Evolutionary conservation across 2,888 invertebrate species (phyloP), one percentile per base, ranked within the genome.

Genomic region (Pandemis cinnamomeana): DNA sequence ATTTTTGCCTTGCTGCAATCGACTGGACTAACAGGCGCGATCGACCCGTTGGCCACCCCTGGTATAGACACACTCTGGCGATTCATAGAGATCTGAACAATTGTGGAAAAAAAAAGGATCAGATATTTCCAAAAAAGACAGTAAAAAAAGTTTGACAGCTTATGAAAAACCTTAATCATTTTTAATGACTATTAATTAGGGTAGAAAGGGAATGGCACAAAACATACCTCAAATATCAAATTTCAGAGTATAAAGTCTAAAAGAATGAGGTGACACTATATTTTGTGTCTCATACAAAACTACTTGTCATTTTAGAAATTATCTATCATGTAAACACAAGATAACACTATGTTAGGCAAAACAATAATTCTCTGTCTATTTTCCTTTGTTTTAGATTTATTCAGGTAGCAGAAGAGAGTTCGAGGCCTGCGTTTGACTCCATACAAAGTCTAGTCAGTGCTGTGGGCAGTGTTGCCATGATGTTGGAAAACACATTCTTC

Each of bases 401-500:
- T 68, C 97, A 98, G 87, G 95, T 97, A 84, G 99, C 98, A 0
- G 98, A 99, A 89, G 98, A 98, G 81, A 97, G 96, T 82, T 98
- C 99, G 0, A 95, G 99, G 63, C 97, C 97, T 72, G 98, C 99
- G 7, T 99, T 99, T 89, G 97, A 99, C 83, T 98, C 98, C 13
- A 98, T 99, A 79, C 99, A 99, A 89, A 97, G 98, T 69, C 95
- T 99, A 27, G 98, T 99, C 2, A 96, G 97, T 80, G 98, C 99
- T 0, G 97, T 99, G 79, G 97, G 97, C 20, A 99, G 99, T 69
- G 96, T 99, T 3, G 98, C 99, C 3, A 98, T 98, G 96, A 99
- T 99, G 98, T 90, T 99, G 72, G 99, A 99, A 85, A 99, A 99
- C 36, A 99, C 99, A 62, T 99, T 98, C 89, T 97, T 98, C 86